Percentiles rank a stretch among this genome's conserved stretches.
These are phyloP conservation scores for Brachypalpus laphriformis DNA, from an alignment of 2,888 invertebrate genomes.

Conservation along the genomic window DNA sequence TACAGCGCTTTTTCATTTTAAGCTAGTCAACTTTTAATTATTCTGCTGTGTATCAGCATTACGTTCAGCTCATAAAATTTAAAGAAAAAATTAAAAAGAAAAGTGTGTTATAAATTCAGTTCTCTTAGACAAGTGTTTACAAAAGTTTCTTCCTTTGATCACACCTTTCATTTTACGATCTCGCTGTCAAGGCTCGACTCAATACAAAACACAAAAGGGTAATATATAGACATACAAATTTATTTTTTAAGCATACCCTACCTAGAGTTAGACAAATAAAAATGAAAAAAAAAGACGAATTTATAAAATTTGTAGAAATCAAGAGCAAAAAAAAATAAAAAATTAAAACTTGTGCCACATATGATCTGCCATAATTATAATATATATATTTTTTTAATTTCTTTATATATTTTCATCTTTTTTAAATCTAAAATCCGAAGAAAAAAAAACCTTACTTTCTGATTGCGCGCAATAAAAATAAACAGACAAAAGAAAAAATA, in stretches of 20 bases:
- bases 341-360: conserved; percentile 68
- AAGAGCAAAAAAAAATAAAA: conserved; percentile 12
- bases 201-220: conserved; percentile 14
- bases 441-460: conserved; percentile 5
- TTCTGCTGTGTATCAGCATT: background rate
- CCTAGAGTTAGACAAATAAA: conserved; percentile 9
- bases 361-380: conserved; percentile 71
- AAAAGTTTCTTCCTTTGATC: background rate
- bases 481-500: conserved; percentile 27
- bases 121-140: background rate
- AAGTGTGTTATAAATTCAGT: background rate
- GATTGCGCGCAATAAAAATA: conserved; percentile 10
- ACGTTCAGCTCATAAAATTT: background rate
- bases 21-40: conserved; percentile 14
- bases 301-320: conserved; percentile 19
- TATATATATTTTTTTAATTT: conserved; percentile 39
- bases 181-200: conserved; percentile 45
- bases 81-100: background rate
- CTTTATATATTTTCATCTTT: conserved; percentile 55
- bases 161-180: conserved; percentile 10
- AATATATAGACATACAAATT: conserved; percentile 1
- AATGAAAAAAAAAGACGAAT: conserved; percentile 20
- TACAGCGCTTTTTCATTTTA: background rate
- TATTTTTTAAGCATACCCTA: conserved; percentile 17
- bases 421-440: conserved; percentile 32